A percentile compares a stretch with the other conserved stretches of the same genome.
Evolutionary conservation across 2,797 vertebrate species (phyloP).

Genomic region (Hypotaenidia okinawae): DNA sequence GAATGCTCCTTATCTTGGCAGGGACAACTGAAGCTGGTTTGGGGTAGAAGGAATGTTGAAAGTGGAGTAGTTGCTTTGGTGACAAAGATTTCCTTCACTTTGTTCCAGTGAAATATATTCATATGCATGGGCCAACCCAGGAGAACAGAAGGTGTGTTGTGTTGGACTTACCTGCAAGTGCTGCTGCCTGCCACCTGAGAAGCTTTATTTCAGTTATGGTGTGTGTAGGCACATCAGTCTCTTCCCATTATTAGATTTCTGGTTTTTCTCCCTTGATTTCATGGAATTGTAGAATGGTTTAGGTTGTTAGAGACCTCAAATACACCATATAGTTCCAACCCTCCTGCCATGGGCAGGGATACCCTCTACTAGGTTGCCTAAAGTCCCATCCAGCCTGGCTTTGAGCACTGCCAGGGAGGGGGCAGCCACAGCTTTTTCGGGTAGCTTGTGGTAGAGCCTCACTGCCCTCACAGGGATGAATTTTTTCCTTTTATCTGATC

Average conservation of each 20-base stretch:
- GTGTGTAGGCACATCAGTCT: background rate
- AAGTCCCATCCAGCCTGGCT: too few species aligned
- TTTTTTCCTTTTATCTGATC: too few species aligned
- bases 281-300: too few species aligned
- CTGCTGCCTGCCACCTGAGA: background rate
- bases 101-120: background rate
- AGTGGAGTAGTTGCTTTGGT: background rate
- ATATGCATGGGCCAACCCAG: background rate
- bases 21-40: background rate
- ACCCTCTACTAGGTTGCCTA: too few species aligned
- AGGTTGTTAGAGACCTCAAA: too few species aligned
- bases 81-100: background rate
- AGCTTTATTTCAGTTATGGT: background rate
- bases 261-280: background rate
- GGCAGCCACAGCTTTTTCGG: too few species aligned
- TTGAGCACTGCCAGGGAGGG: too few species aligned
- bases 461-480: too few species aligned
- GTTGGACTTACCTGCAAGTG: background rate
- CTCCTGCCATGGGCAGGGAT: too few species aligned
- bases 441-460: too few species aligned
- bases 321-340: too few species aligned
- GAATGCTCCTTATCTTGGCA: background rate
- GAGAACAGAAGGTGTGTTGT: background rate
- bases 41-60: background rate
- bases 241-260: background rate